Base-by-base conservation (phyloP, 2,797 vertebrate genomes). In the Enteromius thamalakanensis region DNA sequence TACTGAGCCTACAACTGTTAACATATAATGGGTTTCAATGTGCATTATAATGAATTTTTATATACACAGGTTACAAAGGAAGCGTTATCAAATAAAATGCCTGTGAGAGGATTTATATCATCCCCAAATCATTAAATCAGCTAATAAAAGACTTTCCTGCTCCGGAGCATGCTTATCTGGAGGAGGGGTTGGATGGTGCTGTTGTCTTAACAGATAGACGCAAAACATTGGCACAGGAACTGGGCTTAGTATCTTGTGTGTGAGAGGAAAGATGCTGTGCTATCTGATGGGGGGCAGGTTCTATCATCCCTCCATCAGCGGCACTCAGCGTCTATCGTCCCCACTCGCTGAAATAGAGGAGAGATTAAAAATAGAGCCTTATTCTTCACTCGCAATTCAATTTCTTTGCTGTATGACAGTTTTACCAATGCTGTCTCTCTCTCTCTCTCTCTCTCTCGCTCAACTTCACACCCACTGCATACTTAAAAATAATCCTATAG, bases 271-370 rank as follows among this genome's bases (percentile, higher is more conserved):
- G 69, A 86, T 83, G 76, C 49, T 26, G 26, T 53, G 72, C 71
- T 74, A 83, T 85, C 86, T 85, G 86, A 89, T 32, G 26, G 74
- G 53, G 47, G 40, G 40, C 55, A 34, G 42, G 70, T 42, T n/a
- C 83, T 82, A 87, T 85, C 84, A 75, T 65, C 79, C 81, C 64
- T 86, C 86, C 80, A 89, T 87, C 80, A 60, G 72, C n/a, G 34
- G 47, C 75, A 68, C 82, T 62, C 67, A 68, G 51, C 45, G 86
- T 37, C 74, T 65, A 78, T 72, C 55, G 11, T 64, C 42, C 67
- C 47, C 34, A 32, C 55, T 64, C 34, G 47, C 71, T 83, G 71
- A 55, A 83, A 86, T 74, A 42, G 60, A 75, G 68, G 51, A 76
- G 76, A 86, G 84, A 87, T 84, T 86, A 84, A 79, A 64, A 81